Base-by-base conservation (phyloP, 1,140 invertebrate species). In the Drosophila leontia region DNA sequence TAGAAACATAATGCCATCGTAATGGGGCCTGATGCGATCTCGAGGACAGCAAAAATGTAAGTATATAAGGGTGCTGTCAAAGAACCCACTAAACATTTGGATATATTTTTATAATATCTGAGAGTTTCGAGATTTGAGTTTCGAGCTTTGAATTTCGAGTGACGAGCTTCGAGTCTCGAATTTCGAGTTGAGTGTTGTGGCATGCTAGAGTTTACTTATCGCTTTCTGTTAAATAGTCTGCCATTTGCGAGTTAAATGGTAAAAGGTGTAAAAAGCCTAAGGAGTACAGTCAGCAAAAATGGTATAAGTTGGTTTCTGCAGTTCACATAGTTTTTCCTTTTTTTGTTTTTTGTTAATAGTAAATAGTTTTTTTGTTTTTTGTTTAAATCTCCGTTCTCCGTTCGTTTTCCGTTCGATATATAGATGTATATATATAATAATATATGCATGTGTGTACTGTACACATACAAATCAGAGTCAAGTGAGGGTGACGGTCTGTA, bases 211-310 rank as follows among this genome's bases (percentile, higher is more conserved):
- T 70, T 69, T 56, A 69, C 67, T 70, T 69, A 70, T 70, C 47
- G 45, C 23, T 23, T 57, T 64, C 26, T 56, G 37, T 68, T 77
- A 83, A 75, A 69, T 78, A 78, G 78, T 84, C 75, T 85, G 78
- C 81, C 75, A 61, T 59, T 83, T 84, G 82, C 82, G 82, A 85
- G 80, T 86, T 79, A 85, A 85, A 90, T 81, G 85, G 82, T 88
- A 90, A 85, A 85, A 90, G 85, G 85, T 88, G 85, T 88, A 88
- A 88, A 88, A 88, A 88, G 85, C 85, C 85, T 88, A 88, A 90
- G 78, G 81, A 88, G 75, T 88, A 88, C 75, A 90, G 85, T 88
- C 85, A 88, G 85, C 85, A 90, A 88, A 90, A 85, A 90, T 90
- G 80, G 77, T 88, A 84, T 88, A 88, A 84, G 85, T 88, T 84